phyloP scores from a whole-genome alignment of 2,888 invertebrate species.

The Diaprepes abbreviatus region DNA sequence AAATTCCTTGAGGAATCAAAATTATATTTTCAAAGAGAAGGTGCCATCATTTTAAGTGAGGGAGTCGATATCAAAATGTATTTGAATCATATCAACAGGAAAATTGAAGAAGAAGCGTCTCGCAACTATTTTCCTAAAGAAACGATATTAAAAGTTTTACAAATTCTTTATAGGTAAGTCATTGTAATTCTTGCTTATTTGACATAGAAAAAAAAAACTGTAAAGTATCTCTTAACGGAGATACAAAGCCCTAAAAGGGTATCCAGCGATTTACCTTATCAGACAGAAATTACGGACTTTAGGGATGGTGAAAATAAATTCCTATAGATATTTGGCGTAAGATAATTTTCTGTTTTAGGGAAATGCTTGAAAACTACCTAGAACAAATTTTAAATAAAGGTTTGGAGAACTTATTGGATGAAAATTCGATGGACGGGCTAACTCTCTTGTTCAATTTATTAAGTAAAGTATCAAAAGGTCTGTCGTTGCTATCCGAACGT shows the following conservation, averaged over 20 bases:
- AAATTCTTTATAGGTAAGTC: conserved; percentile 83
- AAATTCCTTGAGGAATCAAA: conserved; percentile 92
- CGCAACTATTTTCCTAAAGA: conserved; percentile 85
- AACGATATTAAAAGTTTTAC: conserved; percentile 86
- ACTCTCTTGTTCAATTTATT: conserved; percentile 89
- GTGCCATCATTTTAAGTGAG: conserved; percentile 88
- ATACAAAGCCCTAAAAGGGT: too few relatives aligned
- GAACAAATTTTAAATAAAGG: conserved; percentile 25
- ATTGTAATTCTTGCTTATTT: too few relatives aligned
- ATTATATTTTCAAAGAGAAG: conserved; percentile 90
- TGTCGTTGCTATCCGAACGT: conserved; percentile 84
- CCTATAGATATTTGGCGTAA: too few relatives aligned
- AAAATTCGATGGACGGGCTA: conserved; percentile 76
- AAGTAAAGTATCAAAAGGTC: conserved; percentile 88
- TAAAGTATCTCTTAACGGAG: too few relatives aligned
- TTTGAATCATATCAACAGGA: conserved; percentile 76
- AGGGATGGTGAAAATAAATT: too few relatives aligned
- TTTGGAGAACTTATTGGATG: conserved; percentile 69
- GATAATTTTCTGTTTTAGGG: conserved; percentile 16
- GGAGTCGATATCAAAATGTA: conserved; percentile 88
- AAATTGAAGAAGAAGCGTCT: conserved; percentile 90
- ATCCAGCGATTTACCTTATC: too few relatives aligned
- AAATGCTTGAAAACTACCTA: conserved; percentile 22
- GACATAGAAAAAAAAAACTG: too few relatives aligned
- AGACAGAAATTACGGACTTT: too few relatives aligned